Base-by-base conservation (phyloP, 2,888 invertebrate species). In the Ormyrus labotus region DNA sequence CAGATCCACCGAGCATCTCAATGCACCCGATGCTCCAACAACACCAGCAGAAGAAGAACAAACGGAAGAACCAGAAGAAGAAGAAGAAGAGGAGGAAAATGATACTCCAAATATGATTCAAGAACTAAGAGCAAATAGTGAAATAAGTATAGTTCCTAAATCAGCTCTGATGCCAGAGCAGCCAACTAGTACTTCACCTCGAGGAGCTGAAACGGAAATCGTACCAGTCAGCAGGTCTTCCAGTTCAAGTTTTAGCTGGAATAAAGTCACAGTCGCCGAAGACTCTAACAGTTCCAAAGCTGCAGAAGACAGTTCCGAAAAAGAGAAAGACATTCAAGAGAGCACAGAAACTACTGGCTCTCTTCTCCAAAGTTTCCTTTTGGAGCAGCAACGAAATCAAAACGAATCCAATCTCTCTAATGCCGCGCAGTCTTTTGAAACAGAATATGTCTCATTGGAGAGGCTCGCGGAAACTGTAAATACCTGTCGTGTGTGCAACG, bases 371-470 rank as follows among this genome's bases (percentile, higher is more conserved):
- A 90, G 88, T 71, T 89, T 89, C 57, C 81, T 90, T n/a, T 86
- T 89, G 8, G 90, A 90, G 10, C 88, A 90, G 34, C 85, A 88
- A 34, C 85, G 86, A 9, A 86, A 85, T 83, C 86, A 87, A 73
- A 87, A 82, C 19, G 88, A 89, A 50, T 84, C 84, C 9, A 83
- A 86, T 2, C 65, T 88, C 45, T 85, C 87, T 4, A 86, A 83
- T 50, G 85, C 79, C 67, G 73, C 84, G 11, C 87, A 86, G 5
- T 72, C 86, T 0, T 85, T 85, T 6, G 90, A 91, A 80, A 94
- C 93, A 81, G 94, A 94, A 89, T 94, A 94, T 85, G 94, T 94
- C 83, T 94, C 94, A 0, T 89, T 94, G 81, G 94, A 94, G 81
- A 93, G 92, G 50, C 89, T 94, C 83, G 94, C 93, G 0, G 91